Conservation (phyloP, 2,888 invertebrate genomes). For the Chaetogeoica ovagalla region DNA sequence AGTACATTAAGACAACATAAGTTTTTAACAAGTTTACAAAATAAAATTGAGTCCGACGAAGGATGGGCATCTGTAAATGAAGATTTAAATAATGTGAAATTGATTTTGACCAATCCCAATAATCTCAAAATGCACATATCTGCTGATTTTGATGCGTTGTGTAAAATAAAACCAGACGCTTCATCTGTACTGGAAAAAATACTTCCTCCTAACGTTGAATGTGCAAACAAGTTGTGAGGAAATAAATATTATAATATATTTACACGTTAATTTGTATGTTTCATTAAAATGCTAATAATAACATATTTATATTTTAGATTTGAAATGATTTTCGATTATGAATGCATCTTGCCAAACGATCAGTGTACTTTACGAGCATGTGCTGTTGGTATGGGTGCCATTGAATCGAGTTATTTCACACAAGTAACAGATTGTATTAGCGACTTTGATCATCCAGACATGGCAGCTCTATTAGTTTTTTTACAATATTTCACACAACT, state of each 20-base stretch:
- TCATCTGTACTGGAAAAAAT: conserved; percentile 65
- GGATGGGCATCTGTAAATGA: conserved; percentile 62
- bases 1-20: conserved; percentile 76
- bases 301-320: conserved; percentile 58
- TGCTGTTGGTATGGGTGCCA: conserved; percentile 78
- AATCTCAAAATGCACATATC: conserved; percentile 74
- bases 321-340: conserved; percentile 62
- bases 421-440: conserved; percentile 71
- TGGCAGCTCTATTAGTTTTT: conserved; percentile 76
- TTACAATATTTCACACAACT: conserved; percentile 84
- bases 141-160: conserved; percentile 69
- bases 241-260: not conserved
- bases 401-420: conserved; percentile 76
- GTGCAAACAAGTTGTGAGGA: not conserved
- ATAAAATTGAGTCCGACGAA: conserved; percentile 63
- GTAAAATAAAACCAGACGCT: conserved; percentile 61
- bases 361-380: conserved; percentile 64
- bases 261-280: conserved; percentile 59
- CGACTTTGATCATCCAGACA: conserved; percentile 67
- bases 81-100: conserved; percentile 64
- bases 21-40: conserved; percentile 72
- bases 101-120: conserved; percentile 65
- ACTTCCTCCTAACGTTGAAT: conserved; percentile 57
- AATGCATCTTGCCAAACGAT: conserved; percentile 59
- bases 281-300: too few relatives aligned